Evolutionary conservation across 2,797 vertebrate genomes (phyloP).

Genomic region (Scomberomorus guttatus): DNA sequence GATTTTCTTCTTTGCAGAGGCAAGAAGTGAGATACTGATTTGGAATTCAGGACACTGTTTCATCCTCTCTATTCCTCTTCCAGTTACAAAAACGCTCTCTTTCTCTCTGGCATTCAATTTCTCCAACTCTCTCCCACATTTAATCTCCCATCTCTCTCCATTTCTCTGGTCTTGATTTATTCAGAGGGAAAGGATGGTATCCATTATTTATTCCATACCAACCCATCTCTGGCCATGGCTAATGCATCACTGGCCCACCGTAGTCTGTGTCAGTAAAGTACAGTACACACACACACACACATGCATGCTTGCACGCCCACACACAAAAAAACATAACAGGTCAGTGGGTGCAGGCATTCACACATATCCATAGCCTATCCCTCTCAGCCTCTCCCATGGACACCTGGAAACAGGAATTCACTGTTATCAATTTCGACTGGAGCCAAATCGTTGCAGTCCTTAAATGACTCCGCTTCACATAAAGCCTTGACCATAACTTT

Average conservation of each 20-base stretch:
- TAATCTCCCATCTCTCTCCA: conserved; percentile 77
- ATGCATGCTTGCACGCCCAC: conserved; percentile 7
- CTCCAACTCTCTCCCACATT: conserved; percentile 72
- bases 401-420: conserved; percentile 69
- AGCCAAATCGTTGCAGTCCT: conserved; percentile 38
- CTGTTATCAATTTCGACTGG: conserved; percentile 50
- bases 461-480: conserved; percentile 33
- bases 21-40: conserved; percentile 36
- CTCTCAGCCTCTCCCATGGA: conserved; percentile 63
- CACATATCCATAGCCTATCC: conserved; percentile 69
- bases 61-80: conserved; percentile 49
- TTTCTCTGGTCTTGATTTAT: conserved; percentile 84
- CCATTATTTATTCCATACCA: conserved; percentile 84
- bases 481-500: conserved; percentile 9
- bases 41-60: conserved; percentile 58
- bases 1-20: conserved; percentile 9
- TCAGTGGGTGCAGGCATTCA: conserved; percentile 73
- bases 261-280: conserved; percentile 76
- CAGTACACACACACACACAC: conserved; percentile 41
- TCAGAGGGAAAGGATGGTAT: conserved; percentile 82
- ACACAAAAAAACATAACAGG: conserved; percentile 53
- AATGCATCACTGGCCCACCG: conserved; percentile 74
- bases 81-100: conserved; percentile 65
- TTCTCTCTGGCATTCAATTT: conserved; percentile 69
- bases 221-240: conserved; percentile 77